Conservation (phyloP, 2,113 vertebrate species). For the Catharus bicknelli region DNA sequence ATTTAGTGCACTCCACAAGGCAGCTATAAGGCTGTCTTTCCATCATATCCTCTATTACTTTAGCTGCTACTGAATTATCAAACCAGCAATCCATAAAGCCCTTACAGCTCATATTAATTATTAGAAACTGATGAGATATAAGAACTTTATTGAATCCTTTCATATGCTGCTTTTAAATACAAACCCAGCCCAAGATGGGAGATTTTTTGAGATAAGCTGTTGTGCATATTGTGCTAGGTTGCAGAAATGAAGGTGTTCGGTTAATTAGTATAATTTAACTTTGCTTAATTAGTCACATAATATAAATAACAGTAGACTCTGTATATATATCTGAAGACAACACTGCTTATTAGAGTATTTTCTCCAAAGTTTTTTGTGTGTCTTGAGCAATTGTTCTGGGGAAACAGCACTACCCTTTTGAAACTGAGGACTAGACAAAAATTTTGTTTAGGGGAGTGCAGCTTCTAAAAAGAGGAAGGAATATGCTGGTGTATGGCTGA, state of each 20-base stretch:
- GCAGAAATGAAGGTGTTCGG: neutral
- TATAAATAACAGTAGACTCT: neutral
- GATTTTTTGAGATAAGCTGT: neutral
- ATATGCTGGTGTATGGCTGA: neutral
- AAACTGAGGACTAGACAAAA: neutral
- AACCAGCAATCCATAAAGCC: constrained; percentile 58
- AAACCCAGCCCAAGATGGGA: neutral
- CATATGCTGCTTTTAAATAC: constrained; percentile 12
- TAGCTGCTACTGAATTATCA: constrained; percentile 49
- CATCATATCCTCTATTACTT: constrained; percentile 51
- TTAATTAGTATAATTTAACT: neutral
- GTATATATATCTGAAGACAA: neutral
- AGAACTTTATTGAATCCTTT: constrained; percentile 24
- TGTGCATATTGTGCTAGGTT: neutral
- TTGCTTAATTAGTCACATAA: neutral
- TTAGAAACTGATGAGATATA: constrained; percentile 51
- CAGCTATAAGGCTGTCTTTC: constrained; percentile 35
- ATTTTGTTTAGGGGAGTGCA: neutral
- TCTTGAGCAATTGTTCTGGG: neutral
- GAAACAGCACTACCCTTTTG: neutral
- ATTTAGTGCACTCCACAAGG: constrained; percentile 35
- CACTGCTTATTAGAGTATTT: neutral
- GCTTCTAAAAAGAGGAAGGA: neutral
- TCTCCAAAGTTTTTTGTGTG: neutral
- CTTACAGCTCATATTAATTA: constrained; percentile 63